Conservation (phyloP, 2,113 vertebrate genomes). For the Neopipo cinnamomea region DNA sequence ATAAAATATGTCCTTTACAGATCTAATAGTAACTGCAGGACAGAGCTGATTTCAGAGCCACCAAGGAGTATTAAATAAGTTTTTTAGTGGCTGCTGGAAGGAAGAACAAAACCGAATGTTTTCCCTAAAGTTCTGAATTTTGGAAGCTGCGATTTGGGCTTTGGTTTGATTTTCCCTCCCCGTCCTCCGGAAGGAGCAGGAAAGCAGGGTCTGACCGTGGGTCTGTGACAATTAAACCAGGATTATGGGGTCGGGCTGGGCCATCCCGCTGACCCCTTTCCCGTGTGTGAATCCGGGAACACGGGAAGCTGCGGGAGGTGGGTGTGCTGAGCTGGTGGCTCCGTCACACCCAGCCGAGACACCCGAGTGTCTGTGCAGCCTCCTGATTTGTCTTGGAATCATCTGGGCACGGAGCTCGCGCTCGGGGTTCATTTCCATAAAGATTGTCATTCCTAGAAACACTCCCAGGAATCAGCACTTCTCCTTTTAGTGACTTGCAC, state of each 20-base stretch:
- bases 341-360: rapidly evolving
- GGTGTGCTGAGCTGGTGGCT: neutral
- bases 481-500: neutral
- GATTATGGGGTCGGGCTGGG: rapidly evolving
- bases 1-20: neutral
- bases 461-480: neutral
- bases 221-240: rapidly evolving
- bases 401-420: neutral
- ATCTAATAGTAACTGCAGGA: neutral
- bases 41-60: neutral
- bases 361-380: rapidly evolving
- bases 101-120: neutral
- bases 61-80: neutral
- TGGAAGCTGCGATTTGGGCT: neutral
- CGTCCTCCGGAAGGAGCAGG: neutral
- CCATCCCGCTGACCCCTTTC: neutral
- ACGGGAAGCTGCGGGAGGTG: rapidly evolving
- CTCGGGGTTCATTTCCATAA: neutral
- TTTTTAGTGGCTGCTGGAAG: neutral
- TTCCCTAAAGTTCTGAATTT: neutral
- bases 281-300: neutral
- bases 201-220: neutral
- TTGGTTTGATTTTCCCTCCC: neutral
- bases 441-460: neutral
- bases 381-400: neutral